These are phyloP conservation scores for Rhegmatorhina hoffmannsi DNA, from an alignment of 2,113 vertebrate genomes.

Conservation along the genomic window DNA sequence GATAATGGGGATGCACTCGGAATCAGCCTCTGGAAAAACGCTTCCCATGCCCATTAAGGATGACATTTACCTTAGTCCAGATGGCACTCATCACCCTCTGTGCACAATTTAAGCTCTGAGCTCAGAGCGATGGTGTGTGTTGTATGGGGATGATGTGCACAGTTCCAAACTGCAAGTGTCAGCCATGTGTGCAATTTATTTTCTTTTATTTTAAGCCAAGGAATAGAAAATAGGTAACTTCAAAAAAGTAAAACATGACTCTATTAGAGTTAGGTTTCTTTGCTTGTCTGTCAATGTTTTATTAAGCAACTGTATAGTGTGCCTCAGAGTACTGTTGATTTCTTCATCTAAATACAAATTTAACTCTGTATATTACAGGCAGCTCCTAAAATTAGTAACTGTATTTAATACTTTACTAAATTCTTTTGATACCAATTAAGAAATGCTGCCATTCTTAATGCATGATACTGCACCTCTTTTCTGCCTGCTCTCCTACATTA, in stretches of 20 bases:
- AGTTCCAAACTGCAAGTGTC: not conserved
- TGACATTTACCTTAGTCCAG: not conserved
- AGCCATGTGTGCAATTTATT: not conserved
- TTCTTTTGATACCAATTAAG: not conserved
- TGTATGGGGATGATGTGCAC: accelerated
- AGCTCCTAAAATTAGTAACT: not conserved
- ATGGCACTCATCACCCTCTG: not conserved
- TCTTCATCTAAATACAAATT: not conserved
- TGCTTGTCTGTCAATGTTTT: not conserved
- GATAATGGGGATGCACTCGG: not conserved
- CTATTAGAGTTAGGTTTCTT: not conserved
- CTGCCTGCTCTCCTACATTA: not conserved
- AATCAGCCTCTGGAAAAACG: not conserved
- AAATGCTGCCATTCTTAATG: not conserved
- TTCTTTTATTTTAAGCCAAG: not conserved
- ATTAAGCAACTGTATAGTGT: not conserved
- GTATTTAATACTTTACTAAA: not conserved
- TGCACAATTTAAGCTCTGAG: not conserved
- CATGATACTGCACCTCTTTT: not conserved
- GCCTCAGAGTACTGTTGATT: not conserved
- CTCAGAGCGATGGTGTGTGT: not conserved
- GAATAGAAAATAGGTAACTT: not conserved
- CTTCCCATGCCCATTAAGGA: not conserved
- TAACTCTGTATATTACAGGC: not conserved
- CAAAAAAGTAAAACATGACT: not conserved